Evolutionary conservation across 2,888 invertebrate species (phyloP).

Genomic region (Pyrrhia umbra): DNA sequence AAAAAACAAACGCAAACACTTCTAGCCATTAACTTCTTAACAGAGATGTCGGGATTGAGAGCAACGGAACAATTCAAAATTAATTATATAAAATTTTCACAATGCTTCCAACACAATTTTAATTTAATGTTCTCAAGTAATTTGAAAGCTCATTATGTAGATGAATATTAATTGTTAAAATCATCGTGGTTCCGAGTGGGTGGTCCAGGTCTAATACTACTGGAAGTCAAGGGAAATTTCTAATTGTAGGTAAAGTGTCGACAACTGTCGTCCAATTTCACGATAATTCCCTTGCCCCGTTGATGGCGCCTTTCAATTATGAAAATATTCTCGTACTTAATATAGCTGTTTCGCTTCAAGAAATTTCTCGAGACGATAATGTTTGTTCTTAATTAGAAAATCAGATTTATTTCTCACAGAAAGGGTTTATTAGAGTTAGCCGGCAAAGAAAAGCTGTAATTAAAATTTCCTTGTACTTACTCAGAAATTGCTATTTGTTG

Average conservation of each 20-base stretch:
- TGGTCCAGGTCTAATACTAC: constrained; percentile 39
- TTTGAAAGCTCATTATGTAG: constrained; percentile 72
- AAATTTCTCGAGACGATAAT: constrained; percentile 73
- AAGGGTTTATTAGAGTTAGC: constrained; percentile 65
- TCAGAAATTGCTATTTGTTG: constrained; percentile 12
- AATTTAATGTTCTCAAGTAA: constrained; percentile 69
- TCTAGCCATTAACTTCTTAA: constrained; percentile 59
- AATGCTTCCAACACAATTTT: constrained; percentile 68
- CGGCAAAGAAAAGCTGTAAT: constrained; percentile 63
- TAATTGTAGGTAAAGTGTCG: constrained; percentile 66
- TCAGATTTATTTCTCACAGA: constrained; percentile 71
- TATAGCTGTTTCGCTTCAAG: constrained; percentile 69
- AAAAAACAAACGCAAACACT: constrained; percentile 55
- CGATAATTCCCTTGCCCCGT: constrained; percentile 64
- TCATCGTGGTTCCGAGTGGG: constrained; percentile 38
- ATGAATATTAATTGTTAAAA: constrained; percentile 73
- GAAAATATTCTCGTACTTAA: constrained; percentile 77
- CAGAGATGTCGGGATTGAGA: constrained; percentile 55
- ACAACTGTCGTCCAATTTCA: constrained; percentile 74
- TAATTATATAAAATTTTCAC: constrained; percentile 71
- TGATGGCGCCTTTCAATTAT: constrained; percentile 73
- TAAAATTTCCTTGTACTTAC: constrained; percentile 45
- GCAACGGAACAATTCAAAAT: constrained; percentile 70
- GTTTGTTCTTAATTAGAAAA: constrained; percentile 78
- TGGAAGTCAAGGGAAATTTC: constrained; percentile 43